Base-by-base conservation (phyloP, 2,797 vertebrate genomes). In the Scleropages formosus region DNA sequence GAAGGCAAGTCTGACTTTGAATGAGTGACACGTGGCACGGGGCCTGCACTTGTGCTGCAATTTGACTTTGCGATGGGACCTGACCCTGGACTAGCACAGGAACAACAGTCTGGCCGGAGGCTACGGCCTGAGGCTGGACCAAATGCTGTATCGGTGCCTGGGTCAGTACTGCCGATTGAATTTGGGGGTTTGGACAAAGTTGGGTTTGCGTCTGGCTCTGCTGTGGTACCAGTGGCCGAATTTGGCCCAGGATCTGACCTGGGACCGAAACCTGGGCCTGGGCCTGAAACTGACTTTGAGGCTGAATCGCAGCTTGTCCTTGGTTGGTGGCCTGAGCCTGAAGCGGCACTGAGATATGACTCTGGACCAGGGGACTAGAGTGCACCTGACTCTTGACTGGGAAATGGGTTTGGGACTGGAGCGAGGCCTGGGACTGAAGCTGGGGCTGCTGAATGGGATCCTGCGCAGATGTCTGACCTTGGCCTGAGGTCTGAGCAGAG, bases 161-260 rank as follows among this genome's bases (percentile, higher is more conserved):
- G 74, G 62, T 80, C 74, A 83, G 85, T 53, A 83, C 49, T 61
- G 84, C 79, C 78, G 79, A 77, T 68, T 82, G 79, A 67, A 86
- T 84, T 73, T 88, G 91, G 81, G 82, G 81, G 15, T n/a, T 61
- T 86, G 70, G 85, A 77, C 24, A 84, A 83, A 85, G 87, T 77
- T 86, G 87, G 26, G 81, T 77, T 75, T 87, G 89, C 73, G 79
- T 82, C 59, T 74, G 73, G 1, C 27, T 53, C 64, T 76, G 75
- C 51, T 76, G 75, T 70, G 75, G 56, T 53, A 47, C 44, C 59
- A 70, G 18, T 12, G 78, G 44, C 39, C 88, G 88, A 8, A 71
- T 79, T 78, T 83, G 84, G 66, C 79, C 83, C 56, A 87, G 87
- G 63, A 83, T 78, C 80, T 88, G 85, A 71, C 77, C 80, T 77